A percentile compares a stretch with the other conserved stretches of the same genome.
These are phyloP conservation scores for Leucophora obtusa DNA, from an alignment of 2,888 invertebrate genomes.

Conservation along the genomic window DNA sequence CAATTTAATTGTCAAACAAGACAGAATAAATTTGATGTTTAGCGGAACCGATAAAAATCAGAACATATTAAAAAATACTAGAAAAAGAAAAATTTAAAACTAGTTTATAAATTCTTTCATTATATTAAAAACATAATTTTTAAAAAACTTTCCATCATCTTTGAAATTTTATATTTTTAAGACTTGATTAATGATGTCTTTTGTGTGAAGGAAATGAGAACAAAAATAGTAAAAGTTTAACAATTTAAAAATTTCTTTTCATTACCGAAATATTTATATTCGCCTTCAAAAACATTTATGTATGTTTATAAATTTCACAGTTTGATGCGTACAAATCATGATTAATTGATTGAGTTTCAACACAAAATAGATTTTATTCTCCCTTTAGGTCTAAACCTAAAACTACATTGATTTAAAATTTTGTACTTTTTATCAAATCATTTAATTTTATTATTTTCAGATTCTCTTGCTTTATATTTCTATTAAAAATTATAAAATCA, in stretches of 20 bases:
- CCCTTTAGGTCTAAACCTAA: background rate
- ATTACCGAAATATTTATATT: background rate
- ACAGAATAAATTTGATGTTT: background rate
- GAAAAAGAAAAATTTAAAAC: background rate
- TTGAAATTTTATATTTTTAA: background rate
- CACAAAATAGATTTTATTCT: background rate
- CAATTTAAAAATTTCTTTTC: background rate
- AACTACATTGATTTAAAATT: background rate
- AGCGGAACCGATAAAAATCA: background rate
- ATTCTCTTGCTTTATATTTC: background rate
- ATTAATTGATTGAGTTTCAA: constrained; percentile 39
- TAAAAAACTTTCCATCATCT: background rate
- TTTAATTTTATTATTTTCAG: background rate
- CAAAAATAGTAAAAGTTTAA: background rate
- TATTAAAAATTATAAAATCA: constrained; percentile 10
- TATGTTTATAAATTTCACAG: background rate
- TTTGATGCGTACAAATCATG: constrained; percentile 33
- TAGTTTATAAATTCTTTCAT: background rate
- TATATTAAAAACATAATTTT: no score
- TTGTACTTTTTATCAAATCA: constrained; percentile 5
- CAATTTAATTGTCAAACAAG: constrained; percentile 24
- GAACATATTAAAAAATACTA: background rate
- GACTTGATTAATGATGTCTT: background rate
- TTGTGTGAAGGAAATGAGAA: background rate
- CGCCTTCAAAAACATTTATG: constrained; percentile 4